Base-by-base conservation (phyloP, 2,113 vertebrate genomes). In the Rhinolophus ferrumequinum region DNA sequence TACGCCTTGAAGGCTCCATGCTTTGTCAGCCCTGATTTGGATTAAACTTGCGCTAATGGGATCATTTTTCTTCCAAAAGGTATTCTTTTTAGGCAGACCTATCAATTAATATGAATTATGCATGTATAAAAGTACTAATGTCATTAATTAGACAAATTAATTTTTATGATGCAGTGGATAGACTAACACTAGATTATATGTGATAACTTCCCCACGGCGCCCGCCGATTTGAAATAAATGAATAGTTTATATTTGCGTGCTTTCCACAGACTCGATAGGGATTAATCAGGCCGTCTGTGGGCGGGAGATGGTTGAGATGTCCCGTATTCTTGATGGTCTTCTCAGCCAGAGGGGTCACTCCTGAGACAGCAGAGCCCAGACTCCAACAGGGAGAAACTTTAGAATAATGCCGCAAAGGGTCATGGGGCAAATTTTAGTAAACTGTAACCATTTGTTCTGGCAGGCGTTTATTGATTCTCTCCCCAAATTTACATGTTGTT, bases 71-170 rank as follows among this genome's bases (percentile, higher is more conserved):
- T 99, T 99, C 98, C 98, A 98, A 99, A 99, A 99, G 99, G 98
- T 99, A 99, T 99, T 99, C 98, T 98, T 99, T 99, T 99, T 99
- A 99, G 99, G 98, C 98, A 99, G 98, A 98, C 97, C 98, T 99
- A 99, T 99, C 99, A 99, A 99, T 99, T 99, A 99, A 99, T 99
- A 99, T 99, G 99, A 99, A 99, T 99, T 99, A 99, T 99, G 98
- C 99, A 99, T 99, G 99, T 98, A 99, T 98, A 99, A 99, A 99
- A 99, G 98, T 99, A 99, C 99, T 99, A 99, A 99, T 99, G 99
- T 99, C 99, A 99, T 99, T 99, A 99, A 99, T 99, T 99, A 99
- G 99, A 99, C 99, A 99, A 99, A 99, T 99, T 99, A 99, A 99
- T 99, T 99, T 99, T 99, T 99, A 98, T 99, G 99, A 99, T 98